Evolutionary conservation across 2,888 invertebrate species (phyloP).

Genomic region (Xanthia icteritia): DNA sequence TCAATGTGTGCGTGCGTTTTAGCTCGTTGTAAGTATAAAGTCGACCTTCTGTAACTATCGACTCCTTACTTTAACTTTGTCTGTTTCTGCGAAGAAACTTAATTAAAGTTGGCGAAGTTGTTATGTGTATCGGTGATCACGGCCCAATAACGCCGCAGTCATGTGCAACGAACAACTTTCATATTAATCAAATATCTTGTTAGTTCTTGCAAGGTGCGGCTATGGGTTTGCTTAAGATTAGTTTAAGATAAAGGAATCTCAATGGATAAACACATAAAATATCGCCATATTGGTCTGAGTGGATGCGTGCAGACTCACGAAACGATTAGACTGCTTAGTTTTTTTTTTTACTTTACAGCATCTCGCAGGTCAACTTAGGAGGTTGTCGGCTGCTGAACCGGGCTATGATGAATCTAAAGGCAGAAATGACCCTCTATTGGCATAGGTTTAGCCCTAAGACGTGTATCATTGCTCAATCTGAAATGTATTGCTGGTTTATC

Average conservation of each 20-base stretch:
- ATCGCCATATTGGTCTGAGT: not conserved
- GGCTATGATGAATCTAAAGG: no score
- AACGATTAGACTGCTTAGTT: not conserved
- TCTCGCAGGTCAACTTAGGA: not conserved
- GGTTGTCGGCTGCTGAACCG: not conserved
- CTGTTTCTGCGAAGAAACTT: slow-evolving; percentile 51
- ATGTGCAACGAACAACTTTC: slow-evolving; percentile 47
- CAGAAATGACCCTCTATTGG: no score
- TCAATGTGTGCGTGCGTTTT: not conserved
- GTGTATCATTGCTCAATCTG: not conserved
- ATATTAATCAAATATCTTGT: slow-evolving; percentile 46
- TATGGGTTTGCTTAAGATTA: slow-evolving; percentile 4
- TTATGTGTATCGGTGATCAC: slow-evolving; percentile 40
- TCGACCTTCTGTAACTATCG: not conserved
- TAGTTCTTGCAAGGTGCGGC: not conserved
- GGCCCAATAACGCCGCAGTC: slow-evolving; percentile 36
- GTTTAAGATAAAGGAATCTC: not conserved
- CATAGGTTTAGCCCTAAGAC: not conserved
- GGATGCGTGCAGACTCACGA: not conserved
- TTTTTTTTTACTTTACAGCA: not conserved
- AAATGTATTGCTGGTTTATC: not conserved
- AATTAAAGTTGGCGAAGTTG: slow-evolving; percentile 61
- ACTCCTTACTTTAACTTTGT: slow-evolving; percentile 23
- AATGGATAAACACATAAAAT: not conserved
- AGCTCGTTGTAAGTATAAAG: not conserved